These are phyloP conservation scores for Hypotaenidia okinawae DNA, from an alignment of 2,797 vertebrate species.

Conservation along the genomic window DNA sequence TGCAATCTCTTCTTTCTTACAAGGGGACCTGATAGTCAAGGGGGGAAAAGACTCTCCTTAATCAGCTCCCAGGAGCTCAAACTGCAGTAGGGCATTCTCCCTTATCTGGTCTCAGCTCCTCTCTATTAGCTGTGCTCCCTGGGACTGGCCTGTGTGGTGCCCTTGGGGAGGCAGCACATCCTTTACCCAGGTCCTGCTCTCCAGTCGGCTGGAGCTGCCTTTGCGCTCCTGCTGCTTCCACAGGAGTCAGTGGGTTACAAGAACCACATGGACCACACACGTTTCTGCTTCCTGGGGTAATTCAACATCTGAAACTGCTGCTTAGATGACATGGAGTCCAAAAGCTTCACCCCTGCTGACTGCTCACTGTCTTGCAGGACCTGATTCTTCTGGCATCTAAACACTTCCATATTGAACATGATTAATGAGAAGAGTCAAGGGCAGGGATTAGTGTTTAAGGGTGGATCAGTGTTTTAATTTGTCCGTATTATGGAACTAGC, in stretches of 20 bases:
- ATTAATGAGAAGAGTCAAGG: neutral
- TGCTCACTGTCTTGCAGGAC: neutral
- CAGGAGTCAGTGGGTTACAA: neutral
- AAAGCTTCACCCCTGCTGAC: neutral
- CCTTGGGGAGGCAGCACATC: neutral
- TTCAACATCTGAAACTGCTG: slow-evolving; percentile 19
- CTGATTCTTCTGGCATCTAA: neutral
- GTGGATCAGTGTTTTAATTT: slow-evolving; percentile 17
- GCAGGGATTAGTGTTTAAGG: neutral
- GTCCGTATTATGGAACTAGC: neutral
- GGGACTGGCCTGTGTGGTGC: neutral
- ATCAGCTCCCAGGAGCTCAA: neutral
- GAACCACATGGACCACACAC: slow-evolving; percentile 42
- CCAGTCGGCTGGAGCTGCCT: neutral
- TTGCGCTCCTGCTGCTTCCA: fast-evolving
- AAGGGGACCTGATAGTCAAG: neutral
- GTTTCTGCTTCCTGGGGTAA: neutral
- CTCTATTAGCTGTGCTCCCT: neutral
- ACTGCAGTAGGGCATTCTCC: neutral
- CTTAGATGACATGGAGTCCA: neutral
- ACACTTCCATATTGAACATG: neutral
- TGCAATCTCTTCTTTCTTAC: neutral
- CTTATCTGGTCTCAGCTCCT: neutral
- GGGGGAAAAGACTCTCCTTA: neutral
- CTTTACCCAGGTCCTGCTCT: neutral